Conservation (phyloP, 2,888 invertebrate genomes). For the Plagodis pulveraria region DNA sequence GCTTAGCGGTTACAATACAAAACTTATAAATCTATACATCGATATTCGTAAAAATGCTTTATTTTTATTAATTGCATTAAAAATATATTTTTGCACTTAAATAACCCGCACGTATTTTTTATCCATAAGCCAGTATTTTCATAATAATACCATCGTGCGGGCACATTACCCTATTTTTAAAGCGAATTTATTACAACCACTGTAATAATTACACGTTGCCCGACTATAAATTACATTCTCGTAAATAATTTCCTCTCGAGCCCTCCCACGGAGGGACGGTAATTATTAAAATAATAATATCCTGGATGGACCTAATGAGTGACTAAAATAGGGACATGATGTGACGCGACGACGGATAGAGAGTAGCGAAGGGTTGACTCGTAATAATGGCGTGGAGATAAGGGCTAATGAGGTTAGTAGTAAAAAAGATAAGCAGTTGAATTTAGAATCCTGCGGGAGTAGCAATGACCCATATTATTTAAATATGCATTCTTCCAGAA, state of each 20-base stretch:
- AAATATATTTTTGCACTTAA: too few relatives aligned
- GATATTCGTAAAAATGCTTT: too few relatives aligned
- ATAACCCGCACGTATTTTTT: conserved; percentile 11
- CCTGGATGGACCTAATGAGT: conserved; percentile 29
- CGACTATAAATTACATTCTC: conserved; percentile 30
- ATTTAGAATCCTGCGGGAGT: too few relatives aligned
- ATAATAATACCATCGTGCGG: conserved; percentile 31
- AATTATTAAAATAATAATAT: conserved; percentile 32
- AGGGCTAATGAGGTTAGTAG: conserved; percentile 15
- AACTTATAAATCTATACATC: too few relatives aligned
- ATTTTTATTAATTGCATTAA: too few relatives aligned
- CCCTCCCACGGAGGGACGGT: conserved; percentile 27
- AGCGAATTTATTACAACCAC: conserved; percentile 34
- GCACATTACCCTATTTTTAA: conserved; percentile 36
- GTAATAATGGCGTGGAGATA: conserved; percentile 7
- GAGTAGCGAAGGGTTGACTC: conserved; percentile 26
- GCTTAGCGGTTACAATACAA: too few relatives aligned
- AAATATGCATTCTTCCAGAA: too few relatives aligned
- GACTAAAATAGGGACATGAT: conserved; percentile 36
- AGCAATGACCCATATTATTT: too few relatives aligned
- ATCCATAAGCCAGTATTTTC: conserved; percentile 30
- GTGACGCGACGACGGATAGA: conserved; percentile 33
- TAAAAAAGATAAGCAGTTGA: too few relatives aligned
- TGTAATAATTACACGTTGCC: conserved; percentile 31
- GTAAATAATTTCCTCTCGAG: conserved; percentile 33